A percentile compares a stretch with the other conserved stretches of the same genome.
phyloP scores from a whole-genome alignment of 2,888 invertebrate species.

The Dryococelus australis region DNA sequence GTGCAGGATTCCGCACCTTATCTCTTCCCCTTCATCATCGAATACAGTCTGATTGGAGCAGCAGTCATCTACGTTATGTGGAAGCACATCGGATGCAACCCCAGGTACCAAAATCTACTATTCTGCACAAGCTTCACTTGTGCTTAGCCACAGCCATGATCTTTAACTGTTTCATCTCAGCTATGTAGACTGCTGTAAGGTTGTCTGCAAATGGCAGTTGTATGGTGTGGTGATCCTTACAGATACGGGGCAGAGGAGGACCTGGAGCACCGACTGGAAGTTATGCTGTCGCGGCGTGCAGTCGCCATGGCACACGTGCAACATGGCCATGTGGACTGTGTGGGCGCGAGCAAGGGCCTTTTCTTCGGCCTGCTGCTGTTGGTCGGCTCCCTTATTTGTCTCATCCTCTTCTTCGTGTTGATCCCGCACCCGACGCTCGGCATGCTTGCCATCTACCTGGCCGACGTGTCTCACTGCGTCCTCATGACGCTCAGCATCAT shows the following conservation, averaged over 20 bases:
- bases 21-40: constrained; percentile 94
- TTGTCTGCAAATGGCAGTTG: no score
- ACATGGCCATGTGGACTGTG: constrained; percentile 89
- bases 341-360: constrained; percentile 91
- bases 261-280: constrained; percentile 85
- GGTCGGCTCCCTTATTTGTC: constrained; percentile 89
- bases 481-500: constrained; percentile 87
- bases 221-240: constrained; percentile 36
- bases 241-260: constrained; percentile 80
- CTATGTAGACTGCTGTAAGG: no score
- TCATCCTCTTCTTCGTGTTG: constrained; percentile 95
- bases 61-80: constrained; percentile 97
- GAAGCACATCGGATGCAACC: constrained; percentile 91
- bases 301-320: constrained; percentile 85
- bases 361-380: constrained; percentile 90
- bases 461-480: constrained; percentile 89
- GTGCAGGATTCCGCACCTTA: constrained; percentile 94
- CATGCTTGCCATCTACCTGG: constrained; percentile 86
- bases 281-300: constrained; percentile 86
- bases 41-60: constrained; percentile 94
- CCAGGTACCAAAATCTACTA: constrained; percentile 63
- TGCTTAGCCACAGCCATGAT: no score
- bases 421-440: constrained; percentile 85
- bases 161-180: no score
- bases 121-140: background rate